Evolutionary conservation across 2,888 invertebrate species (phyloP).

Genomic region (Diarsia rubi): DNA sequence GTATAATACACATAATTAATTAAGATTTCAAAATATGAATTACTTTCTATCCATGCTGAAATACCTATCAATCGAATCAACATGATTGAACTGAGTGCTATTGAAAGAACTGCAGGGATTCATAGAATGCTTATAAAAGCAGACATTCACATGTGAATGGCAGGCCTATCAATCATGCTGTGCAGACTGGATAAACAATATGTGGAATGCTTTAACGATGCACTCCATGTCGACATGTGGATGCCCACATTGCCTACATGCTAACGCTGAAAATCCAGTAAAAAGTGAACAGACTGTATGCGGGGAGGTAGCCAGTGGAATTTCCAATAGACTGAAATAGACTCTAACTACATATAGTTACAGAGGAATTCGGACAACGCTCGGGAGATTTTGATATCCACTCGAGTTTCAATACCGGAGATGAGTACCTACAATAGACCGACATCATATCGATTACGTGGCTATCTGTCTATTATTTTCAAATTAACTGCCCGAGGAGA

Average conservation of each 20-base stretch:
- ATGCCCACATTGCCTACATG: constrained; percentile 18
- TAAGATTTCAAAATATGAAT: background rate
- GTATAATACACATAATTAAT: background rate
- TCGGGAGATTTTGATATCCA: constrained; percentile 47
- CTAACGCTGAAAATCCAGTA: constrained; percentile 35
- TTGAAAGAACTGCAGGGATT: constrained; percentile 26
- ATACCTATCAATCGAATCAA: constrained; percentile 4
- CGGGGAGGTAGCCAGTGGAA: constrained; percentile 29
- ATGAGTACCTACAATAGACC: constrained; percentile 47
- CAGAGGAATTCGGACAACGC: constrained; percentile 43
- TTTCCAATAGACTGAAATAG: constrained; percentile 52
- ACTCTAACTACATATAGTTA: constrained; percentile 45
- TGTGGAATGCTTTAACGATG: constrained; percentile 40
- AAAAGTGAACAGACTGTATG: constrained; percentile 36
- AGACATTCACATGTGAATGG: constrained; percentile 35
- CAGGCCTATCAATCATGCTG: constrained; percentile 20
- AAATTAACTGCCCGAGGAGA: constrained; percentile 7
- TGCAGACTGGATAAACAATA: constrained; percentile 46
- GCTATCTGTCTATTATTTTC: constrained; percentile 15
- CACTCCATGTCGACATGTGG: constrained; percentile 46
- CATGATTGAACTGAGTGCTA: constrained; percentile 10
- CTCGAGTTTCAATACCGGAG: constrained; percentile 50
- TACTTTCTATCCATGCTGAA: background rate
- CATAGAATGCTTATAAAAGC: constrained; percentile 16
- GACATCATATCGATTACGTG: constrained; percentile 36